Conservation (phyloP, 2,888 invertebrate genomes). For the Andrena bicolor region DNA sequence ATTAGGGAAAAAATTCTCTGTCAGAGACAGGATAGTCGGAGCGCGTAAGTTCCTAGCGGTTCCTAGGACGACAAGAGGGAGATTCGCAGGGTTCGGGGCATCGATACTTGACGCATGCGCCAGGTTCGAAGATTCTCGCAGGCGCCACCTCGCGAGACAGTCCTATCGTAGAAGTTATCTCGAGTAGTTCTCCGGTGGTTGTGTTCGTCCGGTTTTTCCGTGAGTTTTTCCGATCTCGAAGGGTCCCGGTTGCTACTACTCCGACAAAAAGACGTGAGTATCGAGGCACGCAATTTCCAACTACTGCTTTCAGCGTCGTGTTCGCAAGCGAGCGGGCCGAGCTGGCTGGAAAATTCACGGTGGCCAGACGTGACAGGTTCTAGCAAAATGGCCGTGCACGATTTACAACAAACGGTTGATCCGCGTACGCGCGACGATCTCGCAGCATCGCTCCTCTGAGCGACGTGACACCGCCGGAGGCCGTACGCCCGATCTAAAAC, state of each 20-base stretch:
- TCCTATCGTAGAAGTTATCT: conserved; percentile 79
- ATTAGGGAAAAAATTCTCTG: too few relatives aligned
- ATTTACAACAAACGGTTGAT: conserved; percentile 79
- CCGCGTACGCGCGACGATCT: conserved; percentile 45
- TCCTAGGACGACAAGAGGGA: conserved; percentile 12
- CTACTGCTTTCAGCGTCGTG: conserved; percentile 4
- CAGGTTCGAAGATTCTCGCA: conserved; percentile 44
- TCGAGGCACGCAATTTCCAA: conserved; percentile 4
- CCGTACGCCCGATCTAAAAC: conserved; percentile 19
- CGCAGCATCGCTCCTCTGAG: neutral
- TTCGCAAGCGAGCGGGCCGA: conserved; percentile 5
- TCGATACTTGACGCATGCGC: conserved; percentile 74
- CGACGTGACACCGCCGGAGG: conserved; percentile 38
- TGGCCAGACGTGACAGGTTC: conserved; percentile 79
- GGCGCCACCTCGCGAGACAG: conserved; percentile 79
- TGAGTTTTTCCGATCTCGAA: conserved; percentile 67
- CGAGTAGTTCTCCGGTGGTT: conserved; percentile 75
- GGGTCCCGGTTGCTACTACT: conserved; percentile 68
- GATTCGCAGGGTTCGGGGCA: conserved; percentile 30
- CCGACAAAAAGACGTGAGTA: conserved; percentile 75
- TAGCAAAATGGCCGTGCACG: conserved; percentile 82
- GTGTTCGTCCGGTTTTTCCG: conserved; percentile 74
- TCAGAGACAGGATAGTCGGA: too few relatives aligned
- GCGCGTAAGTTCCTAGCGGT: neutral
- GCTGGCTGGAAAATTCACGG: conserved; percentile 53